Evolutionary conservation across 2,888 invertebrate genomes (phyloP), one percentile per base, ranked within the genome.

Genomic region (Oscheius sp.): DNA sequence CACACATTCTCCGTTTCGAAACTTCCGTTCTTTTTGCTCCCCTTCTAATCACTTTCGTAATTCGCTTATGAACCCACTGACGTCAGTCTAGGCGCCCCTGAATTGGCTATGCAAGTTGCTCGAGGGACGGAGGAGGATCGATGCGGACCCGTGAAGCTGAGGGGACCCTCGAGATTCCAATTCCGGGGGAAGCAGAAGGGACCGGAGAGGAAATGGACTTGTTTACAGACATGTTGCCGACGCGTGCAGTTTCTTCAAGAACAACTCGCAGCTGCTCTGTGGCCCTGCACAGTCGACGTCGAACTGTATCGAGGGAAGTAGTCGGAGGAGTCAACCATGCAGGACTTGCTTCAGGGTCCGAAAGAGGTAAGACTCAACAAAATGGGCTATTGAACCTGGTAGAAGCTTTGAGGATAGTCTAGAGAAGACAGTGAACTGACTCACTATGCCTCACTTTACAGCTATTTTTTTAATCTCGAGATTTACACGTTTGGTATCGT

Each of bases 191-290:
- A 42, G 4, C 42, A 42, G 7, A 7, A 42, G 42, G 42, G 21
- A 21, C 21, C 57, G 11, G 4, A 29, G 35, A 29, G 59, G 62
- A 42, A 62, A 62, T 11, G 62, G 42, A 32, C 63, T 13, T 9
- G 3, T 33, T 78, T 86, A 60, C 78, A 87, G 86, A 79, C 84
- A 96, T 76, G 89, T 89, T 50, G 88, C 86, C 32, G 87, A 88
- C 60, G 87, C 89, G 3, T 89, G 88, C 74, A 86, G 85, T 29
- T 89, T 89, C 80, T 89, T 89, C 85, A 87, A 87, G 62, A 76
- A 79, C 62, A 89, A 89, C 79, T 76, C 84, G 3, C 82, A 85
- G 48, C 75, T 89, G 33, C 79, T 88, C 59, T 77, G 68, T 55
- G 68, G 68, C 2, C 68, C 68, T 9, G 50, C 63, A 13, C 35